Base-by-base conservation (phyloP, 2,888 invertebrate genomes). In the Agrochola macilenta region DNA sequence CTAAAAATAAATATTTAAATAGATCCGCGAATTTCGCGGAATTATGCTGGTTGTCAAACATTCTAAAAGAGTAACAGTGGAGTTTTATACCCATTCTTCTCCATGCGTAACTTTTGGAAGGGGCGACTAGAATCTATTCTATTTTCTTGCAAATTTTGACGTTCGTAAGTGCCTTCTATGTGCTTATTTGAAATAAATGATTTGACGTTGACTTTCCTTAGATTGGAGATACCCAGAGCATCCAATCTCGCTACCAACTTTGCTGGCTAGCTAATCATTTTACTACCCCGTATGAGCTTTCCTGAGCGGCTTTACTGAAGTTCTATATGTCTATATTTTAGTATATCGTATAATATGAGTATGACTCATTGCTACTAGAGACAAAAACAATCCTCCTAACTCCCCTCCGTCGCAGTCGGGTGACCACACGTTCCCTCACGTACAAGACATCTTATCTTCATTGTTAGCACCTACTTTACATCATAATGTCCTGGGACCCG, bases 381-480 rank as follows among this genome's bases (percentile, higher is more conserved):
- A 72, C 12, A 64, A 26, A 58, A 23, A 64, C 64, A 52, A 35
- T 81, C 43, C 74, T 52, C 26, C n/a, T 9, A 2, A 4, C 35
- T 75, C 76, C 71, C 63, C 68, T 71, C 23, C 26, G 46, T 69
- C 66, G 23, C 73, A 79, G 66, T 77, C 78, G 80, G 84, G 84
- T 88, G 84, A 84, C 83, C 81, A 82, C 76, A 87, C 93, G 92
- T 93, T 91, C 95, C 91, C 79, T 92, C 95, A 94, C 95, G 95
- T 93, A 87, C 80, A 49, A 73, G 63, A 54, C 84, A 69, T 85
- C 74, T 86, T 80, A 82, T 84, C 83, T 87, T 74, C 84, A 91
- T 93, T 93, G 93, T 93, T 91, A 90, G 88, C 91, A 87, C 85
- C 92, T 92, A 89, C 77, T 93, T 93, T 93, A 92, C 93, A 93